These are phyloP conservation scores for Drosophila conformis DNA, from an alignment of 2,888 invertebrate genomes.

Conservation along the genomic window DNA sequence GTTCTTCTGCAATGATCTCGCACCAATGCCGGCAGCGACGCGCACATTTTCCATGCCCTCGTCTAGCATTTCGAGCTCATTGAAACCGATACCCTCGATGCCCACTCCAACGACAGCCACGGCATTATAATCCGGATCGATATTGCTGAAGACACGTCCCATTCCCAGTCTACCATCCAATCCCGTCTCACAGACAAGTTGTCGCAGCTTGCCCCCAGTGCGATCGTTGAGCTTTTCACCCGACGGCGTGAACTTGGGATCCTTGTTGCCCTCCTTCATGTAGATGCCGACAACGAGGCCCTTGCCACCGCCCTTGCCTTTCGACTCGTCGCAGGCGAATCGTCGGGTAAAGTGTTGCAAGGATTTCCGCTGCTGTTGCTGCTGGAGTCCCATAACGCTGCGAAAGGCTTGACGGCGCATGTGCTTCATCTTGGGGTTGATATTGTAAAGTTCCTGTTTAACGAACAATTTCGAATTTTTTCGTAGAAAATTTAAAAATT, in stretches of 20 bases:
- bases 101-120: constrained; percentile 90
- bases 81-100: constrained; percentile 87
- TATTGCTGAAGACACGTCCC: constrained; percentile 86
- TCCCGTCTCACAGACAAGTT: constrained; percentile 84
- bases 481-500: not conserved
- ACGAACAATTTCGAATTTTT: constrained; percentile 38
- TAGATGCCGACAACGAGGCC: constrained; percentile 86
- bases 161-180: constrained; percentile 78
- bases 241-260: constrained; percentile 85
- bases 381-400: constrained; percentile 8
- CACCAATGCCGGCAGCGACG: constrained; percentile 88
- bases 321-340: constrained; percentile 24
- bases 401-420: constrained; percentile 13
- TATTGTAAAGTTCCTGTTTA: not conserved
- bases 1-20: constrained; percentile 84
- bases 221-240: constrained; percentile 85
- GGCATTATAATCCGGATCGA: constrained; percentile 86
- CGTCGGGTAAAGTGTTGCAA: constrained; percentile 12
- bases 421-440: constrained; percentile 38
- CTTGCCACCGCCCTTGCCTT: constrained; percentile 8
- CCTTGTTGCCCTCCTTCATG: constrained; percentile 84
- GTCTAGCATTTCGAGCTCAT: constrained; percentile 89
- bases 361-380: not conserved
- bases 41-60: constrained; percentile 89
- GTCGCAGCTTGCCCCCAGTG: constrained; percentile 85